Evolutionary conservation across 2,113 vertebrate species (phyloP).

Genomic region (Podilymbus podiceps): DNA sequence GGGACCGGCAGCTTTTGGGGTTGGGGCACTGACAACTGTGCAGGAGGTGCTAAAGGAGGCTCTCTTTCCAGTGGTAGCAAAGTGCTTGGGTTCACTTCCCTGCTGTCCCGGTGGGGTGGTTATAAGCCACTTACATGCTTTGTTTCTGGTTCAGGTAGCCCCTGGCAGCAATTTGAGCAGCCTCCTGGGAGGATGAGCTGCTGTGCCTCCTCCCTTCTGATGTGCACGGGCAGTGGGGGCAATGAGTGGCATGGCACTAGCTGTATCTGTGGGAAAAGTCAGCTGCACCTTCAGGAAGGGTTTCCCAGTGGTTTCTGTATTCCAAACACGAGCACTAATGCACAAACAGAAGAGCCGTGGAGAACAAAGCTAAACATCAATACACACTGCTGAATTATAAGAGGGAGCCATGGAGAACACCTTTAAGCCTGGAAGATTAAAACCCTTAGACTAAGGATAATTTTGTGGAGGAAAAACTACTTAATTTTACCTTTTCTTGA

Average conservation of each 20-base stretch:
- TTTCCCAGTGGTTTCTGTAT: not conserved
- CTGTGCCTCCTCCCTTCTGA: not conserved
- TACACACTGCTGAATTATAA: not conserved
- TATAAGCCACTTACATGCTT: not conserved
- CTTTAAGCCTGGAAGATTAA: not conserved
- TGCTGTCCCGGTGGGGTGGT: not conserved
- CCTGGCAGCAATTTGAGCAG: not conserved
- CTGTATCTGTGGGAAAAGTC: not conserved
- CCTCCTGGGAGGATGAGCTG: not conserved
- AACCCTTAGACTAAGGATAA: not conserved
- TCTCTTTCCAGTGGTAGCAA: not conserved
- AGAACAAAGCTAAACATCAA: not conserved
- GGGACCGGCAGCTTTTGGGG: not conserved
- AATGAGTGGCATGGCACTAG: not conserved
- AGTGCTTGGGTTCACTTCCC: not conserved
- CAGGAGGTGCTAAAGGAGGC: not conserved
- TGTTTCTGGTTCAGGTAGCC: not conserved
- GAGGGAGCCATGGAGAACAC: not conserved
- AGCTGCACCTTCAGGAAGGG: not conserved
- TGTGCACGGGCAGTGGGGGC: accelerated
- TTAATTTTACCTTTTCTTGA: not conserved
- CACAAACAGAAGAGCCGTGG: not conserved
- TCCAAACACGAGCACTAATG: not conserved
- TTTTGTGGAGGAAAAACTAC: not conserved
- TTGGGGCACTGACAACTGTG: accelerated